Percentiles rank a stretch among this genome's conserved stretches.
Conservation (phyloP, 2,113 vertebrate species). For the Mesembrinibis cayennensis region DNA sequence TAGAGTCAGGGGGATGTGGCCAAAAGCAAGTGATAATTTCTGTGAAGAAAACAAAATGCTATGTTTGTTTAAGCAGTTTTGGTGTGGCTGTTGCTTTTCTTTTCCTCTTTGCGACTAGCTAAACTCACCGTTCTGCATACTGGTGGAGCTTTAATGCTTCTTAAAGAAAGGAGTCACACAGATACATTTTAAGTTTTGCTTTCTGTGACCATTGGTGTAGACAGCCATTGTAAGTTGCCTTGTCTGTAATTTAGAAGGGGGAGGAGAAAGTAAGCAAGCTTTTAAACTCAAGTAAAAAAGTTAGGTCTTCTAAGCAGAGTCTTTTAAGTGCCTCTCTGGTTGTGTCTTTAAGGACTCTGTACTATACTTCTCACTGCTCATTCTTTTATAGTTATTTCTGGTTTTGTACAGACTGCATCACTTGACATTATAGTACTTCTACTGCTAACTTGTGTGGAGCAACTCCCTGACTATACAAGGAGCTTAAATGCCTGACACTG, state of each 20-base stretch:
- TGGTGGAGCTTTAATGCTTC: neutral
- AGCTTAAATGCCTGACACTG: neutral
- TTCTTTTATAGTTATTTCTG: neutral
- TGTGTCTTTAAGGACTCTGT: neutral
- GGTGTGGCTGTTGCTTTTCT: neutral
- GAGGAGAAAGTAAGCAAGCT: neutral
- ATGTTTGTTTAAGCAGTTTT: neutral
- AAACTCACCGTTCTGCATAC: neutral
- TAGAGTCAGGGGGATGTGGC: neutral
- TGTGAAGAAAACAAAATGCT: neutral
- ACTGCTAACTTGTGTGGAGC: neutral
- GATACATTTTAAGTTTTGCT: neutral
- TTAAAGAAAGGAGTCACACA: neutral
- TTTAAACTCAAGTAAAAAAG: neutral
- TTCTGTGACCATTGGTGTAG: neutral
- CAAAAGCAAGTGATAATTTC: neutral
- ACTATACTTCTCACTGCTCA: neutral
- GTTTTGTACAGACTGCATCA: neutral
- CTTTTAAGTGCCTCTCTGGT: neutral
- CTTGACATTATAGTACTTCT: neutral
- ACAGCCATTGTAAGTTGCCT: neutral
- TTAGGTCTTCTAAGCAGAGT: neutral
- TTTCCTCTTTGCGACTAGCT: neutral
- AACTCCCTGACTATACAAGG: neutral
- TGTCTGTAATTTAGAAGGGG: neutral